Evolutionary conservation across 2,888 invertebrate genomes (phyloP), one percentile per base, ranked within the genome.

Genomic region (Baccha elongata): DNA sequence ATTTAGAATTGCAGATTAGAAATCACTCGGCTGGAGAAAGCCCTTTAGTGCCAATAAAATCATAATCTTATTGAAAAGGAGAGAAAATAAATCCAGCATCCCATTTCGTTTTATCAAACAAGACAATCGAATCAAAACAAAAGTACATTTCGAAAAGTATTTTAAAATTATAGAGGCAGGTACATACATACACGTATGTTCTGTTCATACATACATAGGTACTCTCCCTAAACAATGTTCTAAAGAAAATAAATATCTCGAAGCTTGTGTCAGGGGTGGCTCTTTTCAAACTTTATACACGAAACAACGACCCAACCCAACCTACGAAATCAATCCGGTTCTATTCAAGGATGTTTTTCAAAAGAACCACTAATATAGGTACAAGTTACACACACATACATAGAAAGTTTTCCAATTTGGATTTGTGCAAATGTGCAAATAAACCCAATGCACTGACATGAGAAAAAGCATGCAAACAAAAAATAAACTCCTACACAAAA

Each of bases 371-470:
- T 65, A n/a, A n/a, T n/a, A n/a, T n/a, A n/a, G n/a, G 53, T 73
- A 40, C 67, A 75, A 64, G 64, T 44, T 75, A 69, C 80, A 75
- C 74, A 69, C 64, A 74, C 71, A 69, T 75, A 75, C 74, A 69
- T 69, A 74, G 69, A 37, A 71, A 71, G 65, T 81, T 81, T 75
- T 75, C 60, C 75, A 76, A 81, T 81, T 71, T 71, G 75, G 81
- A 81, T 81, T 76, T 76, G 71, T 81, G 81, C 60, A 81, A 75
- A 71, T 75, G 81, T 81, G 71, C 75, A 81, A 81, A 75, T 81
- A 81, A 81, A 75, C 81, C 26, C 58, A 21, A 15, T 68, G 65
- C 75, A 60, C 60, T 68, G 37, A 17, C 58, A 69, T 13, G 15
- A 23, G 64, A 32, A n/a, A 23, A 3, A 26, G 21, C 17, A 58